These are phyloP conservation scores for Caenorhabditis parvicauda DNA, from an alignment of 2,888 invertebrate genomes.

Conservation along the genomic window DNA sequence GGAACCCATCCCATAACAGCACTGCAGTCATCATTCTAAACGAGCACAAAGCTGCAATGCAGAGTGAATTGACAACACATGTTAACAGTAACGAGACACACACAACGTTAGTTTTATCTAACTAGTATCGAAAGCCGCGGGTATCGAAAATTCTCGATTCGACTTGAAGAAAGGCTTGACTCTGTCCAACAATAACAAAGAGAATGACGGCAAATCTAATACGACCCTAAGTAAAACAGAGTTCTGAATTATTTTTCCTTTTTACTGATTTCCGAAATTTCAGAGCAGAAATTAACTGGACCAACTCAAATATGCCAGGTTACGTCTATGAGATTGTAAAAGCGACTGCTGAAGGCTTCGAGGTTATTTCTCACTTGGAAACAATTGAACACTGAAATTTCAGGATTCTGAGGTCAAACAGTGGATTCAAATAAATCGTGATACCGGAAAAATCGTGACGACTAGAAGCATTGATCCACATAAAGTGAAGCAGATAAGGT, in stretches of 20 bases:
- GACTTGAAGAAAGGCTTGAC: no score
- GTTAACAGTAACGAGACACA: conserved; percentile 27
- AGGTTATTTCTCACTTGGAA: conserved; percentile 2
- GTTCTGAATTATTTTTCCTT: no score
- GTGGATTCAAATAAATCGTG: conserved; percentile 30
- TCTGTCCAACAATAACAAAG: no score
- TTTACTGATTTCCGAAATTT: not conserved
- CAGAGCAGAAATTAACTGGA: conserved; percentile 32
- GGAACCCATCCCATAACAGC: conserved; percentile 16
- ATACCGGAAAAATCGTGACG: conserved; percentile 31
- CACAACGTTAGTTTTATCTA: not conserved
- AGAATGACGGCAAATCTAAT: no score
- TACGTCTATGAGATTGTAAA: conserved; percentile 33
- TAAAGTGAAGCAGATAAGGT: conserved; percentile 25
- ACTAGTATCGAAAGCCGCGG: no score
- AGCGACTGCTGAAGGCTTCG: conserved; percentile 28
- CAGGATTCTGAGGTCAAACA: conserved; percentile 22
- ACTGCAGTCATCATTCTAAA: conserved; percentile 21
- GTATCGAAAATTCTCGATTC: no score
- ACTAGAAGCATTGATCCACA: conserved; percentile 23
- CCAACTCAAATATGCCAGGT: conserved; percentile 38
- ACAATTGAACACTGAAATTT: not conserved
- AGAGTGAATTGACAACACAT: conserved; percentile 34
- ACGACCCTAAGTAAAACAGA: no score
- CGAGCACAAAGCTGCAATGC: conserved; percentile 30